Percentiles rank a stretch among this genome's conserved stretches.
phyloP scores from a whole-genome alignment of 2,797 vertebrate species.

The Dicrostonyx torquatus region DNA sequence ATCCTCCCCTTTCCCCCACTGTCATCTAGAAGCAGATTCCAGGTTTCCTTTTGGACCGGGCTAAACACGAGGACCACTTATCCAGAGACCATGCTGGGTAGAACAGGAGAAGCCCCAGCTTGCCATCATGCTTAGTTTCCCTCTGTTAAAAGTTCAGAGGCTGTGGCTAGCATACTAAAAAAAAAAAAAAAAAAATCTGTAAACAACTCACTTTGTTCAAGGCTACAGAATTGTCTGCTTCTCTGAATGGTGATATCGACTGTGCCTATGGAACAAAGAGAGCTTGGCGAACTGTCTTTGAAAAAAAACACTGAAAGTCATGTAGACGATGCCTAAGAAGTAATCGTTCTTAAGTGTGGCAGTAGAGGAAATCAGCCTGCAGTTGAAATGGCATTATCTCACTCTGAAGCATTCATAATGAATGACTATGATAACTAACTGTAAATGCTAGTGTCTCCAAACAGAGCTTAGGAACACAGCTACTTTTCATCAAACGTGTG shows the following conservation, averaged over 20 bases:
- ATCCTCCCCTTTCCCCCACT: neutral
- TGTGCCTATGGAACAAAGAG: neutral
- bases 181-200: neutral
- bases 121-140: neutral
- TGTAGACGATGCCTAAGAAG: constrained; percentile 36
- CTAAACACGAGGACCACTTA: neutral
- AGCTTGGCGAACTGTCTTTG: neutral
- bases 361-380: constrained; percentile 25
- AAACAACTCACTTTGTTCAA: neutral
- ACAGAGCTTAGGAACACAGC: constrained; percentile 24
- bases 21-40: constrained; percentile 59
- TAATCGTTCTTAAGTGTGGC: constrained; percentile 25
- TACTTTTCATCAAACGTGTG: constrained; percentile 9
- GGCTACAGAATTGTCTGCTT: neutral
- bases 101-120: neutral
- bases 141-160: constrained; percentile 26
- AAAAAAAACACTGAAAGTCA: neutral
- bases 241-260: neutral
- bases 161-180: neutral
- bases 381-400: constrained; percentile 54
- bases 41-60: constrained; percentile 43
- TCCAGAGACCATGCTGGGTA: neutral
- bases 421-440: constrained; percentile 43
- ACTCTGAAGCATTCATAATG: constrained; percentile 56
- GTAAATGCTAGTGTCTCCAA: constrained; percentile 53